Evolutionary conservation across 2,113 vertebrate species (phyloP), one percentile per base, ranked within the genome.

Genomic region (Pachycephala philippinensis): DNA sequence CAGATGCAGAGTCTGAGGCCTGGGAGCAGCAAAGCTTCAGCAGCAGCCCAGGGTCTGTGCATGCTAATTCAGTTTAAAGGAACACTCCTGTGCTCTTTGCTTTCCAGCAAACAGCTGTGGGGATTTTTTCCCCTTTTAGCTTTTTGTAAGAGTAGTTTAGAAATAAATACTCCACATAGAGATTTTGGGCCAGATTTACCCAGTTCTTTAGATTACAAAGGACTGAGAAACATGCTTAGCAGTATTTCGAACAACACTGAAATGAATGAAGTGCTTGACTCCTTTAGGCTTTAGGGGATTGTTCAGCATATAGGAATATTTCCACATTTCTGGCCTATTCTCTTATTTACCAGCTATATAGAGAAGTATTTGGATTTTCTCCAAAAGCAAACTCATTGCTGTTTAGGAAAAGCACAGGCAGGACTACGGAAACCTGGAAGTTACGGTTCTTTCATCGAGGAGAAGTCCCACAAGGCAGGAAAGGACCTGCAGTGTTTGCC

Each of bases 1-100:
- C 89, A 95, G 92, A 93, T 70, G 94, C 90, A 90, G 80, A 86
- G 63, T 54, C 93, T 85, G 71, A 63, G 91, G 92, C 82, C 89
- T 92, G 93, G 85, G 60, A 97, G 87, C 90, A 74, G 84, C 91
- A 77, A 19, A 60, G 89, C 94, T 89, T 7, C 90, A n/a, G 35
- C 45, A 71, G 93, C 87, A 93, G 84, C 94, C 78, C 63, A 53
- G 90, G 85, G 63, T 93, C 50, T 74, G 13, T 28, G 27, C 63
- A 80, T 88, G 82, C 63, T 96, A 85, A 94, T 74, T 83, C 70
- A 15, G 50, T 59, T 90, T 80, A 83, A 76, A 93, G 89, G 63
- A 79, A 65, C 31, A 20, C 40, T 82, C 84, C 21, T 19, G 9
- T 35, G 68, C 56, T 81, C 86, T 81, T 49, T 49, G 59, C 64